Base-by-base conservation (phyloP, 2,888 invertebrate genomes). In the Cenopis cana region DNA sequence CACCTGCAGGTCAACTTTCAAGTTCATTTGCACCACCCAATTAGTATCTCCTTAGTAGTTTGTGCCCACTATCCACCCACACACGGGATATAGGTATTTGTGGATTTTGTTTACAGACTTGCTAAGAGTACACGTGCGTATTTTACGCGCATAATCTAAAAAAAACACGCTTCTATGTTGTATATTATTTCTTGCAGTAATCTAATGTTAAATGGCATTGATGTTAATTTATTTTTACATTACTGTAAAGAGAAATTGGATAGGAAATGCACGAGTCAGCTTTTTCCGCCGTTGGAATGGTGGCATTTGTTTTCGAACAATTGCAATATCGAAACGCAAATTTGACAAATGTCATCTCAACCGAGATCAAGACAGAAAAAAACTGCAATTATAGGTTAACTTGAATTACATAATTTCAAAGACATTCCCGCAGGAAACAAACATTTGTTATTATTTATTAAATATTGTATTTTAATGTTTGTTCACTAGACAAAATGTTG, bases 361-460 rank as follows among this genome's bases (percentile, higher is more conserved):
- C 17, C 11, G 8, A 60, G 20, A 62, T 52, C 52, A 14, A 62
- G 36, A 1, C 38, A 41, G 49, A 65, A 49, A 66, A 33, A 70
- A 61, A 33, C n/a, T 50, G 50, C 17, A 56, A 60, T 54, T 55
- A 61, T 67, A 66, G 67, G 65, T 66, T 70, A 71, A 60, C 60
- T n/a, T 36, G 50, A 74, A 81, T 85, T 85, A 85, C 74, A 83
- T 85, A 85, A 85, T 83, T 76, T 69, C 54, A 71, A 56, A 60
- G 60, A 67, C 71, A 71, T 71, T 71, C 67, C 70, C 64, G 55
- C 54, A 76, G 60, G 74, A 79, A 78, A 77, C 76, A 80, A 79
- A 75, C 73, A 76, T 56, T 56, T 46, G 64, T 50, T 54, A 72
- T 61, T 56, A 70, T 76, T 67, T 56, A 50, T 61, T 71, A 50